Evolutionary conservation across 2,113 vertebrate genomes (phyloP).

Genomic region (Pedetes capensis): DNA sequence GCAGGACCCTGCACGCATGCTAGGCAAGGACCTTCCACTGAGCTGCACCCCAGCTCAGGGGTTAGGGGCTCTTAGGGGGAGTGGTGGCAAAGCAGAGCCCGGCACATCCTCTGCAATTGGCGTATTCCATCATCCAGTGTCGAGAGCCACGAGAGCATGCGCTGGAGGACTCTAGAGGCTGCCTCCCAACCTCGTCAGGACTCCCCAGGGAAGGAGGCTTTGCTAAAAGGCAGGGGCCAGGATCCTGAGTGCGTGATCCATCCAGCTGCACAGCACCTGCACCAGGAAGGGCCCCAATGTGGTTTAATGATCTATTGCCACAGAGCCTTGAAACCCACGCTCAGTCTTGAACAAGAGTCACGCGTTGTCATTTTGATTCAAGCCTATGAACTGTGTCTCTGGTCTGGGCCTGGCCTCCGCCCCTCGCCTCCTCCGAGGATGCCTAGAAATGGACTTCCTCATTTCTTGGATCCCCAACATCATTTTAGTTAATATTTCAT

Average conservation of each 20-base stretch:
- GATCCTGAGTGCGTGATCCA: accelerated
- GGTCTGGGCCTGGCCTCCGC: neutral
- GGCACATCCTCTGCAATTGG: neutral
- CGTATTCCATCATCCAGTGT: accelerated
- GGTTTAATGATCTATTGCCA: neutral
- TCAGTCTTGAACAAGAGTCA: neutral
- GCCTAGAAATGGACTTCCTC: accelerated
- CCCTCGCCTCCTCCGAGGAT: neutral
- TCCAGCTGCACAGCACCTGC: accelerated
- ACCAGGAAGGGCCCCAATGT: accelerated
- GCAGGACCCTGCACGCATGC: too few species aligned
- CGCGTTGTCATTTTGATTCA: neutral
- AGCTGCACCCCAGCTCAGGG: too few species aligned
- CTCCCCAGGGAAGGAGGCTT: neutral
- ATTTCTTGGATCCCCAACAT: neutral
- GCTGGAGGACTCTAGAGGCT: neutral
- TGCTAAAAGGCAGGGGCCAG: accelerated
- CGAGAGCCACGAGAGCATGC: accelerated
- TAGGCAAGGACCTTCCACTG: too few species aligned
- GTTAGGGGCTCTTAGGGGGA: neutral
- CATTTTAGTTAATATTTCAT: neutral
- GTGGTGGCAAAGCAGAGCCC: neutral
- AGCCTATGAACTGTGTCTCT: neutral
- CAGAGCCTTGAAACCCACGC: neutral
- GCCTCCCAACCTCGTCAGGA: neutral